A percentile compares a stretch with the other conserved stretches of the same genome.
These are phyloP conservation scores for Hemichromis elongatus DNA, from an alignment of 2,113 vertebrate species.

Conservation along the genomic window DNA sequence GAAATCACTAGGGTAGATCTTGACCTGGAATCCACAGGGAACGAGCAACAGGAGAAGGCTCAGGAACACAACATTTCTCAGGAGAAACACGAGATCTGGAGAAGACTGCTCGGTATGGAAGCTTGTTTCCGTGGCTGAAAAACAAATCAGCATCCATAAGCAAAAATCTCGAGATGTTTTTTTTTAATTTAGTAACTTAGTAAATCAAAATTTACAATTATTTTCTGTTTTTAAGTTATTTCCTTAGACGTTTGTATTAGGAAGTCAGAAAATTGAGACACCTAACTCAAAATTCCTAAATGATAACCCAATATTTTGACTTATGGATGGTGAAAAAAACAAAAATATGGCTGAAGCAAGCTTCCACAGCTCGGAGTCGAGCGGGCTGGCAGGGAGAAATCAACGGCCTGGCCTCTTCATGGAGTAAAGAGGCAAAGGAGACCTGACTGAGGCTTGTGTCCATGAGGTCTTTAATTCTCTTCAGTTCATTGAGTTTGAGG, in stretches of 20 bases:
- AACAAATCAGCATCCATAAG: background rate
- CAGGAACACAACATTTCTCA: background rate
- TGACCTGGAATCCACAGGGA: background rate
- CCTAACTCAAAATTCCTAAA: background rate
- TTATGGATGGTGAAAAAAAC: rapidly evolving
- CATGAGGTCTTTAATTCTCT: background rate
- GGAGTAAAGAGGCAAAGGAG: background rate
- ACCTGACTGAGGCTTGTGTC: background rate
- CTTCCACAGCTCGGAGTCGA: background rate
- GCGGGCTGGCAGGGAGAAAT: background rate
- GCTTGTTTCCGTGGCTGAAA: background rate
- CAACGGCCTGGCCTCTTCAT: background rate
- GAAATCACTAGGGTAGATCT: background rate
- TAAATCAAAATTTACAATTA: background rate
- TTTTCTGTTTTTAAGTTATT: background rate
- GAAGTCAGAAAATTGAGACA: background rate
- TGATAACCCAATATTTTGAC: background rate
- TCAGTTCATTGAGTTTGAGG: background rate
- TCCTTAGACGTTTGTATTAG: background rate
- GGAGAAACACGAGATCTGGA: background rate
- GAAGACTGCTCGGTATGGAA: background rate
- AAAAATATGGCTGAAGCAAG: background rate
- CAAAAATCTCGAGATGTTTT: background rate
- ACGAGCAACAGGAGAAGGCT: background rate
- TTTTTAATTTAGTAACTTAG: background rate